Evolutionary conservation across 92 coral and sea anemone genomes (phyloP).

Genomic region (Umimayanthus chanpuru): DNA sequence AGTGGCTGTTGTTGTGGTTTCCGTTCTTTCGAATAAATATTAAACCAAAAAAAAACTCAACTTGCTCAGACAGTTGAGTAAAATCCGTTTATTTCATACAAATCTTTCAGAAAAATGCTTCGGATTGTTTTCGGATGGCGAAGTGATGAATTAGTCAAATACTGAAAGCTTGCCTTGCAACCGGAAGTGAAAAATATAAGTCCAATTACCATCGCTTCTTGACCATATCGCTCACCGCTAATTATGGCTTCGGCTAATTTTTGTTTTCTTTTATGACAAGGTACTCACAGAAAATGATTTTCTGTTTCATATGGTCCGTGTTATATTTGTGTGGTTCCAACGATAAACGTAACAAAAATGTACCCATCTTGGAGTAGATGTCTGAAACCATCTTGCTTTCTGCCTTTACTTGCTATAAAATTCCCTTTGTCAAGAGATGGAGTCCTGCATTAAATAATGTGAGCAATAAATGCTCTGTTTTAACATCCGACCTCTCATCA

Average conservation of each 20-base stretch:
- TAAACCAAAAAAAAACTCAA: not conserved
- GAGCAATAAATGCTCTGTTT: too few relatives aligned
- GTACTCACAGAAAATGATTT: not conserved
- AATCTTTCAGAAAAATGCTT: not conserved
- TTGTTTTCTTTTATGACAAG: not conserved
- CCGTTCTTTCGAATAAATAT: constrained; percentile 2
- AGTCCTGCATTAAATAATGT: too few relatives aligned
- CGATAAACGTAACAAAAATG: not conserved
- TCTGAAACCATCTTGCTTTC: not conserved
- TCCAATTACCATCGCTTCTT: not conserved
- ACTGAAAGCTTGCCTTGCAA: not conserved
- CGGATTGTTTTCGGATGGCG: not conserved
- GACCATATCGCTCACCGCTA: not conserved
- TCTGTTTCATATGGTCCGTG: not conserved
- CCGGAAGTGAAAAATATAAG: constrained; percentile 25
- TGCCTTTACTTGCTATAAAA: not conserved
- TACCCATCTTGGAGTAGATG: not conserved
- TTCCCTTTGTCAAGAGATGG: not conserved
- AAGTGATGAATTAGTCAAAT: not conserved
- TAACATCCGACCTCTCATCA: too few relatives aligned
- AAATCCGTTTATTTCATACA: not conserved
- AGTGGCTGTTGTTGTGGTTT: not conserved
- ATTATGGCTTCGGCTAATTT: not conserved
- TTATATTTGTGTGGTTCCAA: not conserved
- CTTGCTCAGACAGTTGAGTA: constrained; percentile 21